Conservation (phyloP, 2,888 invertebrate genomes). For the Yponomeuta evonymella region DNA sequence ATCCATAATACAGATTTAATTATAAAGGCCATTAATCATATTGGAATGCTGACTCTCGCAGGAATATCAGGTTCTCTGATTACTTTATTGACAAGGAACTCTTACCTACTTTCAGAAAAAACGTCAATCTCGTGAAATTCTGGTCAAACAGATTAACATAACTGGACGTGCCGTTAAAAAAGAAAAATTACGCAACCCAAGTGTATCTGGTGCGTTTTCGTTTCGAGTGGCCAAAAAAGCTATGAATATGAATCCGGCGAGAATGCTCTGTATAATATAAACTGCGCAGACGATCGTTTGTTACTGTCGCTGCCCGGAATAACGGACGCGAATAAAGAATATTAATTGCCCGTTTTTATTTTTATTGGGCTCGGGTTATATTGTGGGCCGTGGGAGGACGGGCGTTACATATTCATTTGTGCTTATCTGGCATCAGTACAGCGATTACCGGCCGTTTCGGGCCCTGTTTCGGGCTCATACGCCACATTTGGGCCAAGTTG, state of each 20-base stretch:
- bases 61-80: background rate
- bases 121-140: slow-evolving; percentile 50
- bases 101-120: slow-evolving; percentile 50
- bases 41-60: background rate
- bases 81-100: background rate
- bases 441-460: slow-evolving; percentile 60
- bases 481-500: slow-evolving; percentile 47
- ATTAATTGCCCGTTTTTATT: slow-evolving; percentile 67
- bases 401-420: slow-evolving; percentile 69
- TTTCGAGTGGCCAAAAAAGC: slow-evolving; percentile 14
- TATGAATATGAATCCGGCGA: slow-evolving; percentile 14
- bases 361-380: slow-evolving; percentile 63
- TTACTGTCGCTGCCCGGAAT: slow-evolving; percentile 60
- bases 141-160: slow-evolving; percentile 65
- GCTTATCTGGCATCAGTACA: slow-evolving; percentile 65
- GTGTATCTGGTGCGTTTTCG: slow-evolving; percentile 34
- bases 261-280: slow-evolving; percentile 10
- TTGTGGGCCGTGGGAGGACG: slow-evolving; percentile 64
- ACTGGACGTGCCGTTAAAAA: slow-evolving; percentile 69
- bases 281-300: slow-evolving; percentile 53
- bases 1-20: slow-evolving; percentile 6
- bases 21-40: slow-evolving; percentile 1
- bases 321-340: slow-evolving; percentile 70
- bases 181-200: slow-evolving; percentile 69
- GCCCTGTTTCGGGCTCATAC: slow-evolving; percentile 37